phyloP scores from a whole-genome alignment of 2,888 invertebrate species.

The Mesorhabditis spiculigera region DNA sequence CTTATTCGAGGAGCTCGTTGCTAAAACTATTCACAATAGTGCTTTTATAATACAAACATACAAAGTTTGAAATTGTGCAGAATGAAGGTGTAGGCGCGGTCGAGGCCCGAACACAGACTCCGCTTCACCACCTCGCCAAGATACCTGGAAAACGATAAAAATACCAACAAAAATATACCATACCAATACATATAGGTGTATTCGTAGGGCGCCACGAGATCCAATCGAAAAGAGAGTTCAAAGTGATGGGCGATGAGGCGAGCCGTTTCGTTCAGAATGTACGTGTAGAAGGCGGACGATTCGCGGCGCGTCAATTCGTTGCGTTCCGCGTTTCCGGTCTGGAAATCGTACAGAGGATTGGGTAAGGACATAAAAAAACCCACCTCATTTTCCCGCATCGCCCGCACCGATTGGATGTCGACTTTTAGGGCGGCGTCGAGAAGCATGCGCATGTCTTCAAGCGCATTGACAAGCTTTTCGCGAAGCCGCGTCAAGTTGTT shows the following conservation, averaged over 20 bases:
- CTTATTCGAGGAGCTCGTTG: no score
- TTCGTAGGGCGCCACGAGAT: conserved; percentile 91
- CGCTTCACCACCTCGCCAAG: conserved; percentile 23
- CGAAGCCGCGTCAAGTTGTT: conserved; percentile 91
- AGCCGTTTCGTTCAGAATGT: conserved; percentile 89
- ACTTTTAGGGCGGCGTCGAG: no score
- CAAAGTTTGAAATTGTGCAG: no score
- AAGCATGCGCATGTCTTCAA: conserved; percentile 83
- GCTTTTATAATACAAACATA: no score
- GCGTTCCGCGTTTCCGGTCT: no score
- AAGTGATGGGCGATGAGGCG: conserved; percentile 88
- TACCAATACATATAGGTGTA: conserved; percentile 91
- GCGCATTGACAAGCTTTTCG: conserved; percentile 81
- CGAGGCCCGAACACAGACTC: conserved; percentile 17
- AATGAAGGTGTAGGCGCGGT: background rate
- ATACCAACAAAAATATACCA: background rate
- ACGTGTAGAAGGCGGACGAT: conserved; percentile 65
- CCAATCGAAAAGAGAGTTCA: conserved; percentile 87
- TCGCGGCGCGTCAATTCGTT: no score
- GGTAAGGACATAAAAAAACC: background rate
- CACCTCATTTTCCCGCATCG: background rate
- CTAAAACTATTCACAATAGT: no score
- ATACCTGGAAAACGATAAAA: conserved; percentile 20
- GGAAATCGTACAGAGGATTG: no score
- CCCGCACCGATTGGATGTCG: no score